Conservation (phyloP, 23 tunicate genomes). For the Ascidia mentula region DNA sequence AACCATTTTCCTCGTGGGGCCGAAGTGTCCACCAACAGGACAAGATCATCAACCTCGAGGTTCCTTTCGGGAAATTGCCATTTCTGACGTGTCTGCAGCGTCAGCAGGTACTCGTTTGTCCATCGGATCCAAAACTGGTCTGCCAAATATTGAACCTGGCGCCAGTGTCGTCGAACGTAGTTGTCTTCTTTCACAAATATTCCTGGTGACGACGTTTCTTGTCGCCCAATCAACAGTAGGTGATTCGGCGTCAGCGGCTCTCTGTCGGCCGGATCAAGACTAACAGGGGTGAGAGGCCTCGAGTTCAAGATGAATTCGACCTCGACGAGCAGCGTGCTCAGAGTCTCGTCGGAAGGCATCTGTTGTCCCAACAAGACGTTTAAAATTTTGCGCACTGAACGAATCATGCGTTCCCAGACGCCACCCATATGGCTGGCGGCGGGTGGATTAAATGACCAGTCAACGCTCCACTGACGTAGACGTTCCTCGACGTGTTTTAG, state of each 20-base stretch:
- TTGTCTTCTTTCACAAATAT: conserved; percentile 36
- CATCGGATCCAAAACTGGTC: conserved; percentile 35
- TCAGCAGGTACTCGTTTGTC: conserved; percentile 24
- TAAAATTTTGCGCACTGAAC: conserved; percentile 17
- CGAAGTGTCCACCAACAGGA: too few relatives aligned
- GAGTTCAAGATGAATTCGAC: conserved; percentile 23
- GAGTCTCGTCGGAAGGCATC: conserved; percentile 1
- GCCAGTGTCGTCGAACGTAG: conserved; percentile 19
- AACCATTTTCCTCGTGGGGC: too few relatives aligned
- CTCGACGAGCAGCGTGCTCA: conserved; percentile 13
- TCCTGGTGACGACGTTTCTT: conserved; percentile 17
- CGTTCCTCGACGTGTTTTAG: not conserved
- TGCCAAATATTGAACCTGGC: conserved; percentile 28
- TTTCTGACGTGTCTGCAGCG: conserved; percentile 7
- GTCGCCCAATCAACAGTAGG: conserved; percentile 10
- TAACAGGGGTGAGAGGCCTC: conserved; percentile 15
- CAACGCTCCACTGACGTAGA: conserved; percentile 7
- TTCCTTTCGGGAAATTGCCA: conserved; percentile 2
- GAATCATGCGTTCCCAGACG: conserved; percentile 23
- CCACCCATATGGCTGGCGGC: conserved; percentile 22
- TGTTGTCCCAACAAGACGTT: conserved; percentile 3
- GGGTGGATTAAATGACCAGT: conserved; percentile 5
- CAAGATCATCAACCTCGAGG: too few relatives aligned
- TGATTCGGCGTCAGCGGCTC: conserved; percentile 18
- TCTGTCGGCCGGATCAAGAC: conserved; percentile 6